Evolutionary conservation across 2,888 invertebrate genomes (phyloP).

Genomic region (Allolobophora icterica): DNA sequence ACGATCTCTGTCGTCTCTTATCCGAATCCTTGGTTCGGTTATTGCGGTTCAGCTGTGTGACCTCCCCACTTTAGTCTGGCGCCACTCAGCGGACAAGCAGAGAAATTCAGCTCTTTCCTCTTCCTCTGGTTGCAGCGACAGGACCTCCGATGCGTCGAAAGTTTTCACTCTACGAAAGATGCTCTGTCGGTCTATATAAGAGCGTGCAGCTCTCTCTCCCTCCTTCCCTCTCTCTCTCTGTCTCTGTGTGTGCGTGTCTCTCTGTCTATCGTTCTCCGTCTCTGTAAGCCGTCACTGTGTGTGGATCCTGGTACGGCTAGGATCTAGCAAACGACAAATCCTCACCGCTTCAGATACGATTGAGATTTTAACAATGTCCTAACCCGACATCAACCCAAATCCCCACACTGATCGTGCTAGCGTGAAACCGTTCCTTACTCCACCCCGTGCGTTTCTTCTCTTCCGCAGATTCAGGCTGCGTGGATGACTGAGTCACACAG

Average conservation of each 20-base stretch:
- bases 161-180: not conserved
- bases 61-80: not conserved
- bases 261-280: not conserved
- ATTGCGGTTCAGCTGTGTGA: not conserved
- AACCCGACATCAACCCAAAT: not conserved
- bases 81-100: not conserved
- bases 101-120: not conserved
- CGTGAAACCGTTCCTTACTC: not conserved
- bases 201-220: not conserved
- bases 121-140: not conserved
- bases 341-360: not conserved
- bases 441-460: not conserved
- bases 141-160: not conserved
- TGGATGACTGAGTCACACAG: not conserved
- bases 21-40: not conserved
- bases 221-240: not conserved
- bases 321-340: not conserved
- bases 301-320: constrained; percentile 8
- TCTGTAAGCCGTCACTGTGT: not conserved
- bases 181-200: not conserved
- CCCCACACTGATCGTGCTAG: not conserved
- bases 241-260: not conserved
- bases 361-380: not conserved
- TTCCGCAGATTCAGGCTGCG: not conserved
- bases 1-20: not conserved